These are phyloP conservation scores for Halichoerus grypus DNA, from an alignment of 2,113 vertebrate species.

Conservation along the genomic window DNA sequence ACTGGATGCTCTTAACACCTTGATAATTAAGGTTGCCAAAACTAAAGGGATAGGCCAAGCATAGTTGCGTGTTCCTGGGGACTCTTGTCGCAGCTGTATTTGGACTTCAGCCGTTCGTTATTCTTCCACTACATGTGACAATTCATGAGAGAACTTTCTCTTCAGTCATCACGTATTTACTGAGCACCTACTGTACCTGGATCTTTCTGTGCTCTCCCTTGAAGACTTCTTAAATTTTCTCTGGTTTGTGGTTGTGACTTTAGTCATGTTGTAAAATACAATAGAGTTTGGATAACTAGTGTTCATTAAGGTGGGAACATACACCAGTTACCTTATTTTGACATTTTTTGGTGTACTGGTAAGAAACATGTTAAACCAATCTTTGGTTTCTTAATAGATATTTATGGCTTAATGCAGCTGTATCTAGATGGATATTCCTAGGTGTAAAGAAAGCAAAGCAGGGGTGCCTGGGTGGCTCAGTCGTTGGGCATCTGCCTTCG, in stretches of 20 bases:
- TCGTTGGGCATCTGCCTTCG: no score
- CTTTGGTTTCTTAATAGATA: neutral
- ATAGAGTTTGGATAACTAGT: neutral
- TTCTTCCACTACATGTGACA: neutral
- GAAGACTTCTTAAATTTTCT: neutral
- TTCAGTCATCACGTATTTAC: conserved; percentile 24
- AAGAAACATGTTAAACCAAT: conserved; percentile 13
- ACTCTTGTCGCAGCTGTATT: neutral
- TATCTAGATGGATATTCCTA: neutral
- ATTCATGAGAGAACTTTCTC: neutral
- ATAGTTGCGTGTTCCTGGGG: neutral
- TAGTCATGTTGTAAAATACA: neutral
- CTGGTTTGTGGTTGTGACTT: neutral
- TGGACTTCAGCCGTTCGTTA: neutral
- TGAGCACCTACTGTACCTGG: neutral
- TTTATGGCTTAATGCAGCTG: neutral
- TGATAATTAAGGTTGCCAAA: neutral
- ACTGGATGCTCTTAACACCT: neutral
- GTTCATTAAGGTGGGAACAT: neutral
- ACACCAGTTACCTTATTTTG: neutral
- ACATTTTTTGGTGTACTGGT: neutral
- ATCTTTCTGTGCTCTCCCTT: conserved; percentile 21
- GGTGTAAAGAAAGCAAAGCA: conserved; percentile 3
- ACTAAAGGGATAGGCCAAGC: neutral
- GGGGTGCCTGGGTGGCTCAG: no score